phyloP scores from a whole-genome alignment of 2,797 vertebrate genomes.

The Gorsachius magnificus region DNA sequence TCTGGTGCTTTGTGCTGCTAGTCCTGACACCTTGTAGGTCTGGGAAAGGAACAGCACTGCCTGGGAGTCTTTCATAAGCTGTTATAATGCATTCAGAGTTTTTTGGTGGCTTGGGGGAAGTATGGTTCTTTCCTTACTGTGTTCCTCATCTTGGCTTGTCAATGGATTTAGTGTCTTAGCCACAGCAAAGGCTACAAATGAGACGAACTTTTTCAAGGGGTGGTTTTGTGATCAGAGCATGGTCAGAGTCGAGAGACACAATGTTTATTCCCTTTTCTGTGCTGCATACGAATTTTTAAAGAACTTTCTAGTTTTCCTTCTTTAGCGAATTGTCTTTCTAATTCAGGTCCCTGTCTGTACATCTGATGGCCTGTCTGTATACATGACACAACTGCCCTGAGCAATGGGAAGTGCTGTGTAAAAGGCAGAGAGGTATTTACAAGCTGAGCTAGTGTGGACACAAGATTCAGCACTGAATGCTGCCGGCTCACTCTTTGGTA shows the following conservation, averaged over 20 bases:
- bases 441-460: background rate
- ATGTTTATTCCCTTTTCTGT: background rate
- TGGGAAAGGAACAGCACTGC: background rate
- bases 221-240: background rate
- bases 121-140: background rate
- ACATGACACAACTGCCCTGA: background rate
- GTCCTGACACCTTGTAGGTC: background rate
- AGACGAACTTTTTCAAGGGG: background rate
- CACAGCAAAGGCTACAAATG: background rate
- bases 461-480: background rate
- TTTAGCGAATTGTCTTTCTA: background rate
- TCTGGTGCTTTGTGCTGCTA: background rate
- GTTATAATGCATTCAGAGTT: background rate
- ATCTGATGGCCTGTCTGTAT: background rate
- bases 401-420: background rate
- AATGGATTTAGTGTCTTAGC: background rate
- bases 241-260: background rate
- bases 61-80: background rate
- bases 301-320: background rate
- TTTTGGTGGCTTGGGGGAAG: background rate
- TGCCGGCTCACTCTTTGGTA: background rate
- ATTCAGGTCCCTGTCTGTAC: background rate
- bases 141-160: background rate
- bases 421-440: background rate
- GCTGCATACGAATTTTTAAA: background rate